A percentile compares a stretch with the other conserved stretches of the same genome.
Evolutionary conservation across 2,888 invertebrate species (phyloP).

Genomic region (Craniophora ligustri): DNA sequence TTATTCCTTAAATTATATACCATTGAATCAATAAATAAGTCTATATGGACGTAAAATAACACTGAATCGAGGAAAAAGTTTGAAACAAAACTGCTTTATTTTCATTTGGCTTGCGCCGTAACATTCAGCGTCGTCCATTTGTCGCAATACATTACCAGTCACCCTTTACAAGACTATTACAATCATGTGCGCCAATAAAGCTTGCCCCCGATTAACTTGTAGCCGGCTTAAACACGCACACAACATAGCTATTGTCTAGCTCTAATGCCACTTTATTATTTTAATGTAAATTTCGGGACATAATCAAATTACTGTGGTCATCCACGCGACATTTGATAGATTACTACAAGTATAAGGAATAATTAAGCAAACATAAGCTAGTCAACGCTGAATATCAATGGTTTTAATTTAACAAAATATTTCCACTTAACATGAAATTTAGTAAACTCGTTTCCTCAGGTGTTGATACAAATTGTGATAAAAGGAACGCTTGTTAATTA

Average conservation of each 20-base stretch:
- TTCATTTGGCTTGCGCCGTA: conserved; percentile 39
- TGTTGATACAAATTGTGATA: conserved; percentile 35
- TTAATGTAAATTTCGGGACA: conserved; percentile 73
- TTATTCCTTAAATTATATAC: conserved; percentile 20
- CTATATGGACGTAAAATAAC: conserved; percentile 3
- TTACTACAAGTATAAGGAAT: conserved; percentile 40
- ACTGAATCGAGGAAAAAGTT: background rate
- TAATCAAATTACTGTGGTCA: conserved; percentile 72
- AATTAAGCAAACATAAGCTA: conserved; percentile 56
- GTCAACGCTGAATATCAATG: conserved; percentile 68
- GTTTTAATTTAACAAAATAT: conserved; percentile 41
- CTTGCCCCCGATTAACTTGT: conserved; percentile 72
- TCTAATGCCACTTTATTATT: conserved; percentile 66
- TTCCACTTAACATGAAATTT: conserved; percentile 28
- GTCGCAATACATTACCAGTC: conserved; percentile 70
- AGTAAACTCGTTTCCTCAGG: conserved; percentile 23
- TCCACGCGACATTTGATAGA: conserved; percentile 66
- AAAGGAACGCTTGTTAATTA: conserved; percentile 35
- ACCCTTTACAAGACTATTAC: conserved; percentile 76
- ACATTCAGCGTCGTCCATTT: conserved; percentile 56
- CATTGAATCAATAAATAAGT: conserved; percentile 11
- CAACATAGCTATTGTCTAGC: conserved; percentile 59
- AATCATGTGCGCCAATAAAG: conserved; percentile 73
- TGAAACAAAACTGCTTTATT: background rate
- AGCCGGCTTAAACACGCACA: conserved; percentile 62